Evolutionary conservation across 2,113 vertebrate genomes (phyloP), one percentile per base, ranked within the genome.

Genomic region (Anolis sagrei): DNA sequence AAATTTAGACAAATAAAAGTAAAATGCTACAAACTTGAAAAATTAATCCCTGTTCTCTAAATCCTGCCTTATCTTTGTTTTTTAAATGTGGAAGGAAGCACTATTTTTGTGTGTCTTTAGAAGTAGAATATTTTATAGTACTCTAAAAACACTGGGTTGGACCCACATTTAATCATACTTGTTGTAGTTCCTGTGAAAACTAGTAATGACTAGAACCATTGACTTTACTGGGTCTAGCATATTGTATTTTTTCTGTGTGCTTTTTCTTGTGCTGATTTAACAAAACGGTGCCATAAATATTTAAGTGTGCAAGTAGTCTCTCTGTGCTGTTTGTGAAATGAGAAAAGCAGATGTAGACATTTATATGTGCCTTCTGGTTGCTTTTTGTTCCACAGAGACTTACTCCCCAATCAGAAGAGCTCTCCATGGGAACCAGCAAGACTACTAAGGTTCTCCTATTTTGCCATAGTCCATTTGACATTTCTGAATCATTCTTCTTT

Each of bases 311-410:
- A 87, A 11, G 48, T 34, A 6, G 2, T 64, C n/a, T 29, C 48
- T 48, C 27, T 84, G 70, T 74, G 16, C 19, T 79, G 32, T 86
- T 82, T 89, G 84, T 79, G 25, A 75, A 74, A 81, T 81, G 72
- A 49, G 39, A 66, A 44, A 54, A 48, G 73, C 32, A 82, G 70
- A 54, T 78, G 87, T 83, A 87, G 86, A 93, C 83, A 96, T 95
- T 98, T 96, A 97, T 95, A 94, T 85, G 91, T 94, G 95, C 96
- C 96, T 95, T 96, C 89, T 94, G 96, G 96, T 97, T 97, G 95
- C 97, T 97, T 97, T 97, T 93, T 97, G 94, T 97, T 96, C 92
- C 93, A 84, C 98, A 99, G 98, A 98, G 94, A 94, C 95, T 89
- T 83, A 92, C 87, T 94, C 94, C 97, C 87, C 95, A 93, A 95